A percentile compares a stretch with the other conserved stretches of the same genome.
phyloP scores from a whole-genome alignment of 30 jellyfish, hydroid and myxozoan species.

The Catostylus mosaicus region DNA sequence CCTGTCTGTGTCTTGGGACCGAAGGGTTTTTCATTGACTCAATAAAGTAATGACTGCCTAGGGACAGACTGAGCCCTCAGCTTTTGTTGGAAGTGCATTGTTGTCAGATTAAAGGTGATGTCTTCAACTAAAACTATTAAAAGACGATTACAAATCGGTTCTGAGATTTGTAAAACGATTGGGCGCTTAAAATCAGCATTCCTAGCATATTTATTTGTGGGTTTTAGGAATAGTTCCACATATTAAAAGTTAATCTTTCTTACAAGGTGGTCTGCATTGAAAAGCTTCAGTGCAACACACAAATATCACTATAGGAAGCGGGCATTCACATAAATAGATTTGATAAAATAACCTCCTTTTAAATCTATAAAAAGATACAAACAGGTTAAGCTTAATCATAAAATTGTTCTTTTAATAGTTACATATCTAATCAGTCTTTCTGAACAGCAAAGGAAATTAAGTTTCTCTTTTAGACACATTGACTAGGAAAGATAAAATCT shows the following conservation, averaged over 20 bases:
- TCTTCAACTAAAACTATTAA: not conserved
- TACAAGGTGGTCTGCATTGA: slow-evolving; percentile 6
- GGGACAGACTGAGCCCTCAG: no score
- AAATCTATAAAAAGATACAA: not conserved
- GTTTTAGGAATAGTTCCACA: not conserved
- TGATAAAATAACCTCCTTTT: not conserved
- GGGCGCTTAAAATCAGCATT: not conserved
- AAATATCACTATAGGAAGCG: not conserved
- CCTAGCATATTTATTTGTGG: not conserved
- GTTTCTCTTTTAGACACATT: no score
- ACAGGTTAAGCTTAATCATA: not conserved
- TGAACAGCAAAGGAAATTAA: not conserved
- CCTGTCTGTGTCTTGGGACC: no score
- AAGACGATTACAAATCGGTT: not conserved
- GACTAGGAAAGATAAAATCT: not conserved
- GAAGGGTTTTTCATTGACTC: no score
- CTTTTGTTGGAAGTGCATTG: not conserved
- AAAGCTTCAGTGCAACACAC: not conserved
- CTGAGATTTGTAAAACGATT: not conserved
- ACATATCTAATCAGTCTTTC: not conserved
- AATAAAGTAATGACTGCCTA: no score
- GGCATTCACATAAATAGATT: not conserved
- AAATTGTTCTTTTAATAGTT: not conserved
- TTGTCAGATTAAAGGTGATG: no score
- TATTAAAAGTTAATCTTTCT: not conserved